A percentile compares a stretch with the other conserved stretches of the same genome.
phyloP scores from a whole-genome alignment of 1,140 invertebrate species.

The Xylocopa sonorina region DNA sequence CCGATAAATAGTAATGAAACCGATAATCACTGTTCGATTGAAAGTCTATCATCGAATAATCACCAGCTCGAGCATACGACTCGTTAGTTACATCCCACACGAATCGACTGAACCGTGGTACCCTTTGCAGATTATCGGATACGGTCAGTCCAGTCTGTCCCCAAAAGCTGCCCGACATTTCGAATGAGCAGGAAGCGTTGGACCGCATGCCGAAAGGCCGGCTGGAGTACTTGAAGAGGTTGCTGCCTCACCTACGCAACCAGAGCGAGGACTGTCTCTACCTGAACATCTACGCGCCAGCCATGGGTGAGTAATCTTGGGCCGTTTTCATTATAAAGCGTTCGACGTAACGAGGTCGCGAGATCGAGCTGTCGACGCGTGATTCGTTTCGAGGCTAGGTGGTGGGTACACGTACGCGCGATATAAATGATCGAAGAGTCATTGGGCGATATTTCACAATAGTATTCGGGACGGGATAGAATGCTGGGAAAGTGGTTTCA shows the following conservation, averaged over 20 bases:
- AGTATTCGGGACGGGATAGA: background rate
- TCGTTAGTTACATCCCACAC: background rate
- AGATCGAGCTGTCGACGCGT: too few species aligned
- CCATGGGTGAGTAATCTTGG: conserved; percentile 90
- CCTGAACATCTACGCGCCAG: conserved; percentile 97
- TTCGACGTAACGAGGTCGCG: background rate
- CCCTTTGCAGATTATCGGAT: conserved; percentile 84
- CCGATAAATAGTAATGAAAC: too few species aligned
- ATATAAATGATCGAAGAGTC: background rate
- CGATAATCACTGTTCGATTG: background rate
- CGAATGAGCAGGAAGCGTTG: conserved; percentile 91
- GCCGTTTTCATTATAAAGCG: too few species aligned
- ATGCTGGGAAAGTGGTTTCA: background rate
- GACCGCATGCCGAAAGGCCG: conserved; percentile 94
- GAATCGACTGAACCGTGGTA: conserved; percentile 28
- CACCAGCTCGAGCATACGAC: conserved; percentile 11
- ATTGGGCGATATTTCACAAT: background rate
- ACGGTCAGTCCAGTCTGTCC: conserved; percentile 94
- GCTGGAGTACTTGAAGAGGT: conserved; percentile 91
- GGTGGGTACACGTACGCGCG: background rate
- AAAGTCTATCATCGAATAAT: background rate
- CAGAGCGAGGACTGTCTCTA: conserved; percentile 98
- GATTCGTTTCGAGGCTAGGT: background rate
- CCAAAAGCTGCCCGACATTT: conserved; percentile 91
- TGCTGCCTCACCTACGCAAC: conserved; percentile 92